Conservation (phyloP, 2,888 invertebrate species). For the Lycophotia porphyrea region DNA sequence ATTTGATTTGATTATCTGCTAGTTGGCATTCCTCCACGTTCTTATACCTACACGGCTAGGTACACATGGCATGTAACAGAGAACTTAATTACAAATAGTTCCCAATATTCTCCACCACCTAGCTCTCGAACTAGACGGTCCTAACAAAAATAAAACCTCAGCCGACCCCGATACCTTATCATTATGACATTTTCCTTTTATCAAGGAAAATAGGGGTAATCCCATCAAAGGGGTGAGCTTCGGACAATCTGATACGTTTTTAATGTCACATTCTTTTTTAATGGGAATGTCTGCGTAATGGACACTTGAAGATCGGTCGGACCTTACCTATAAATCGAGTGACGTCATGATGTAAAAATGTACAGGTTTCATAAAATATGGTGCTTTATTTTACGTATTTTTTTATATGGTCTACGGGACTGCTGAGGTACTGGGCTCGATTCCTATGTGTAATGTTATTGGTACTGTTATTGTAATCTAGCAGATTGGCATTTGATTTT, state of each 20-base stretch:
- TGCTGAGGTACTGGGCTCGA: neutral
- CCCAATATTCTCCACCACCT: neutral
- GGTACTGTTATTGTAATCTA: neutral
- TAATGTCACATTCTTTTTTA: constrained; percentile 63
- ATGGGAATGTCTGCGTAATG: constrained; percentile 61
- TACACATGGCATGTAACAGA: too few relatives aligned
- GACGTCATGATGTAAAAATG: constrained; percentile 40
- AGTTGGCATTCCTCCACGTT: neutral
- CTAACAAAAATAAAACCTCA: constrained; percentile 43
- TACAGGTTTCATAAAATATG: constrained; percentile 8
- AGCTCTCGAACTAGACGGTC: neutral
- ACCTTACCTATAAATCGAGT: constrained; percentile 53
- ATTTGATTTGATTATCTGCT: too few relatives aligned
- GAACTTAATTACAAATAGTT: constrained; percentile 14
- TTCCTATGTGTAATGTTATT: neutral
- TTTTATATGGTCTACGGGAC: neutral
- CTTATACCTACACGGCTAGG: too few relatives aligned
- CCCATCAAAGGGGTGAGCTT: constrained; percentile 53
- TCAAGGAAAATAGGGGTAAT: constrained; percentile 58
- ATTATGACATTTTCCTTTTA: constrained; percentile 59
- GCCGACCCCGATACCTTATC: constrained; percentile 49
- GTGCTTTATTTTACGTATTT: neutral
- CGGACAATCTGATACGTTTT: constrained; percentile 62
- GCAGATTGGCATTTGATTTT: too few relatives aligned
- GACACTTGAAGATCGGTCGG: constrained; percentile 47